Evolutionary conservation across 2,797 vertebrate species (phyloP), one percentile per base, ranked within the genome.

Genomic region (Octomys mimax): DNA sequence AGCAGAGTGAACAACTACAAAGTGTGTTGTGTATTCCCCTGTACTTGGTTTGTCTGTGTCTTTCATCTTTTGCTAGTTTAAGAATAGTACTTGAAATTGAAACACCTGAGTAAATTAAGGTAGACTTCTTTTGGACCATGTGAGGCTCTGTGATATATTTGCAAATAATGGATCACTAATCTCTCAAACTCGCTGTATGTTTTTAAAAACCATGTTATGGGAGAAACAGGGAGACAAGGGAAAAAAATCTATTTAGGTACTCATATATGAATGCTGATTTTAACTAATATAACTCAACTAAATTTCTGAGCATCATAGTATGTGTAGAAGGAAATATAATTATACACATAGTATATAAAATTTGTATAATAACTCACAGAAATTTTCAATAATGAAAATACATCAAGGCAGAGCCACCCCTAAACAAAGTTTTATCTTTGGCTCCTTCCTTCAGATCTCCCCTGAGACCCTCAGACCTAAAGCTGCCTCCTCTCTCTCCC

Each of bases 21-120:
- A 81, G 68, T 46, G 18, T 49, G 2, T 79, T 61, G 8, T 70
- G 12, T 18, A 1, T 87, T 68, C 73, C 21, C 36, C 39, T 89
- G 42, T 49, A 61, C 87, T 97, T 61, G 7, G 24, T n/a, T 96
- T 95, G 68, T 91, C 42, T 94, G 1, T 87, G 2, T 85, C 22
- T 89, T 96, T 92, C 83, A n/a, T 92, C 94, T 81, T 93, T 97
- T 64, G 86, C 81, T 57, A 62, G 73, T 94, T 95, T 95, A 95
- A 85, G 77, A 95, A 59, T 39, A 96, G 57, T 85, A 28, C 96
- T 95, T 95, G 62, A 86, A 97, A 89, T n/a, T 46, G 81, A 97
- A 49, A 85, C 92, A 94, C 83, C 68, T 33, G 64, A 93, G 6
- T 92, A 77, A 68, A 87, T 89, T 68, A 79, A 31, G 59, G 91